Evolutionary conservation across 2,113 vertebrate genomes (phyloP).

Genomic region (Symphodus melops): DNA sequence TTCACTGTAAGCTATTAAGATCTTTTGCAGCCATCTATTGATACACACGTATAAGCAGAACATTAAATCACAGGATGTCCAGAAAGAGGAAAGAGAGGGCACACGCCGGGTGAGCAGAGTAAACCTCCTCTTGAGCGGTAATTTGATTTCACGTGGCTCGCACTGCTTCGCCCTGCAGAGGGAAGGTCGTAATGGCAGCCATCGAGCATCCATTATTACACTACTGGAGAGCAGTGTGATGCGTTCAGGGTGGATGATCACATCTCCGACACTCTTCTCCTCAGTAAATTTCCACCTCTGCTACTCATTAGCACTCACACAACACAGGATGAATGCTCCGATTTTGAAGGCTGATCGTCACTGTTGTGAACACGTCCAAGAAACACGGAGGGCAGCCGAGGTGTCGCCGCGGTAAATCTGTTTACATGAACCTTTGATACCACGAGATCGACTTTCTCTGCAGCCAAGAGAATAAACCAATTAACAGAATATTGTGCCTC

Average conservation of each 20-base stretch:
- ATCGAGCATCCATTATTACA: slow-evolving; percentile 75
- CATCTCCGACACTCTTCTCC: slow-evolving; percentile 59
- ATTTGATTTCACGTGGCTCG: slow-evolving; percentile 78
- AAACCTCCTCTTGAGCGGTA: slow-evolving; percentile 70
- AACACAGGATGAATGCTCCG: slow-evolving; percentile 41
- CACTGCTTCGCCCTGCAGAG: slow-evolving; percentile 62
- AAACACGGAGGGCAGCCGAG: not conserved
- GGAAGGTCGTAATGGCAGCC: slow-evolving; percentile 73
- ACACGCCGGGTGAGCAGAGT: slow-evolving; percentile 42
- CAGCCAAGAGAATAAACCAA: slow-evolving; percentile 31
- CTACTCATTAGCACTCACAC: slow-evolving; percentile 56
- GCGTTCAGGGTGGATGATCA: slow-evolving; percentile 73
- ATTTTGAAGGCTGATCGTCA: slow-evolving; percentile 32
- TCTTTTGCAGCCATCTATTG: not conserved
- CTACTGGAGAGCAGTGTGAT: slow-evolving; percentile 52
- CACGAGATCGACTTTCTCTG: not conserved
- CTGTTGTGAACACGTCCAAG: slow-evolving; percentile 2
- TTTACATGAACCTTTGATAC: slow-evolving; percentile 39
- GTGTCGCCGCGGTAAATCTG: slow-evolving; percentile 26
- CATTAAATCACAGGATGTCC: too few species aligned
- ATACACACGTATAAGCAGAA: not conserved
- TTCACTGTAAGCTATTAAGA: not conserved
- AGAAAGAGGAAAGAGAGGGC: not conserved
- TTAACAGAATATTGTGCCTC: slow-evolving; percentile 13
- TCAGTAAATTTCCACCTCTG: slow-evolving; percentile 57